Percentiles rank a stretch among this genome's conserved stretches.
phyloP scores from a whole-genome alignment of 2,888 invertebrate species.

The Aleiodes alternator region DNA sequence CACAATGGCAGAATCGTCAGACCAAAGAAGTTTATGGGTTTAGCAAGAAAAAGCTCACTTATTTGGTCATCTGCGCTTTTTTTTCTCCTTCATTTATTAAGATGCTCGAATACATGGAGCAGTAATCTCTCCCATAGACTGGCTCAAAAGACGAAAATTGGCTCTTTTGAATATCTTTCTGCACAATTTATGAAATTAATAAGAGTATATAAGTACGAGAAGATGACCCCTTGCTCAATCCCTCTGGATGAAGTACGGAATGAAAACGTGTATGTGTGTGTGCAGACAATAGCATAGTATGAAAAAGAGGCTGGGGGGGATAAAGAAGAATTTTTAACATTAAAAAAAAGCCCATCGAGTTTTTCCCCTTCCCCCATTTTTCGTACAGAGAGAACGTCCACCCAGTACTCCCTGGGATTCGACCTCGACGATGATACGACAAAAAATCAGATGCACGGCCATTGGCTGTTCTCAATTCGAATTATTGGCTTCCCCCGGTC shows the following conservation, averaged over 20 bases:
- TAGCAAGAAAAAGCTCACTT: no score
- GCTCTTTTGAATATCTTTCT: no score
- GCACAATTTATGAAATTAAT: no score
- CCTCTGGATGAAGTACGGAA: neutral
- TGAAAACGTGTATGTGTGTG: neutral
- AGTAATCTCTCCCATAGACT: no score
- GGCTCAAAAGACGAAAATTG: no score
- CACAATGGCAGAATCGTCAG: neutral
- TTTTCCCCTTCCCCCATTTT: conserved; percentile 13
- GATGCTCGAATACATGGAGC: no score
- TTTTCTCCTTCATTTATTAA: no score
- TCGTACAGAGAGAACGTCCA: conserved; percentile 21
- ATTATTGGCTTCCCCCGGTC: conserved; percentile 63
- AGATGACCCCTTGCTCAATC: neutral
- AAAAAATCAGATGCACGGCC: conserved; percentile 75
- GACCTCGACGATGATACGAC: conserved; percentile 66
- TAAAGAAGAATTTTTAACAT: conserved; percentile 28
- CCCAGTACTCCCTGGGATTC: conserved; percentile 43
- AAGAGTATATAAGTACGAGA: no score
- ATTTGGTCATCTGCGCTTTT: no score
- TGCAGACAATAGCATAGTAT: conserved; percentile 12
- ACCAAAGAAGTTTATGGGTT: no score
- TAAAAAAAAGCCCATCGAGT: conserved; percentile 14
- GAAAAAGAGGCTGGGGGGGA: neutral
- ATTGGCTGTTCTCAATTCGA: conserved; percentile 75